phyloP scores from a whole-genome alignment of 2,888 invertebrate genomes.

The Ephialtes manifestator region DNA sequence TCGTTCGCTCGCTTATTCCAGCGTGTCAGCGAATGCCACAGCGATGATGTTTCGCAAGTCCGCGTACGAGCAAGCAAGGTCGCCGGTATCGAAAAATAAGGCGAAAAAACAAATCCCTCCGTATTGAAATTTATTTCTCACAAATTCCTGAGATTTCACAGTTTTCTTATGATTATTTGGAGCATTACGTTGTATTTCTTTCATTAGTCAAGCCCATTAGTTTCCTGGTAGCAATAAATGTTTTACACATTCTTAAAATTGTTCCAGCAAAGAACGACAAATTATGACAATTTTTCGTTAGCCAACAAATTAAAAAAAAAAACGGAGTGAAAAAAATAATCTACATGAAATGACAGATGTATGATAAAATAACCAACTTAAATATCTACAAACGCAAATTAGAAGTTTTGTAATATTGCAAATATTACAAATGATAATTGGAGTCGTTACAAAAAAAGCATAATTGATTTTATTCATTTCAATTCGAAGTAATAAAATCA shows the following conservation, averaged over 20 bases:
- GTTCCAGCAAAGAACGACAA: neutral
- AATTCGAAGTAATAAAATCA: no score
- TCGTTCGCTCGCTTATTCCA: constrained; percentile 60
- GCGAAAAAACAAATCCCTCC: neutral
- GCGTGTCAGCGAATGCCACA: constrained; percentile 70
- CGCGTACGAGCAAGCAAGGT: constrained; percentile 62
- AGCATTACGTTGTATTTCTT: neutral
- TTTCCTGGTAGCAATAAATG: neutral
- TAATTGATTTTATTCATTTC: no score
- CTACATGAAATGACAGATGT: no score
- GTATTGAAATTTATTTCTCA: constrained; percentile 12
- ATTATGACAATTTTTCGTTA: neutral
- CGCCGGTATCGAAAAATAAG: constrained; percentile 45
- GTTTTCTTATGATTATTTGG: neutral
- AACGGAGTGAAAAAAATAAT: constrained; percentile 21
- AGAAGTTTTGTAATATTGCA: no score
- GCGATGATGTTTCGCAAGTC: constrained; percentile 66
- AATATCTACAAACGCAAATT: no score
- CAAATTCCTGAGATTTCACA: constrained; percentile 2
- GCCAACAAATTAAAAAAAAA: neutral
- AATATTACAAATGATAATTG: no score
- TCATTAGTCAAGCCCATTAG: neutral
- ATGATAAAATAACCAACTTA: no score
- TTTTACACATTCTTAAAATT: neutral
- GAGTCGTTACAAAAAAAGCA: no score